Evolutionary conservation across 2,888 invertebrate genomes (phyloP), one percentile per base, ranked within the genome.

Genomic region (Yponomeuta evonymella): DNA sequence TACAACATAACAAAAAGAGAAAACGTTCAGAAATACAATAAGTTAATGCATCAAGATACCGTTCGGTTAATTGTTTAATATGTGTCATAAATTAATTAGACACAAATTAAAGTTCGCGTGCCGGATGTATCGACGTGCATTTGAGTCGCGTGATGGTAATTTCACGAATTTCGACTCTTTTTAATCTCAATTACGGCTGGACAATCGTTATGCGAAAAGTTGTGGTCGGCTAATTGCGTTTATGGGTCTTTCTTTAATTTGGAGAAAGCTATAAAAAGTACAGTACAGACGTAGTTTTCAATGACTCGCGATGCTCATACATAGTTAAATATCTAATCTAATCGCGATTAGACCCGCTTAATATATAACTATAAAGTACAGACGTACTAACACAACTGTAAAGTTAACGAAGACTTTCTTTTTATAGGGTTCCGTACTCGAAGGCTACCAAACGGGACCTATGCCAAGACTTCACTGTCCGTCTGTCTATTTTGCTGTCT

Each of bases 51-150:
- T 87, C 88, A 82, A 89, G 91, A 90, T 91, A 90, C 83, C 78
- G 79, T 79, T 78, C 80, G 78, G 84, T 86, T 90, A 90, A 67
- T 90, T 91, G 90, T 91, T 91, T 91, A 91, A 91, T 91, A 85
- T 88, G 85, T 87, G 90, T 91, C 87, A 90, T 91, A 91, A 91
- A 91, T 91, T 91, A 90, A 91, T 91, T 89, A 90, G 89, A 83
- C 79, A 83, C 89, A 85, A 58, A 90, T 90, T 90, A 86, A 79
- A 79, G 86, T 84, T 89, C 79, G 91, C 90, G 90, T 91, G 90
- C 82, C 75, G 77, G 78, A 58, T 15, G 51, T 58, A 71, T 62
- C 69, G 51, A 58, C 51, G 23, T 58, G 66, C 67, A 63, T n/a
- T 68, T 23, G 68, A 29, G 62, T 30, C 29, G 70, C 72, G 74